Percentiles rank a stretch among this genome's conserved stretches.
These are phyloP conservation scores for Cotesia congregata DNA, from an alignment of 2,888 invertebrate genomes.

Conservation along the genomic window DNA sequence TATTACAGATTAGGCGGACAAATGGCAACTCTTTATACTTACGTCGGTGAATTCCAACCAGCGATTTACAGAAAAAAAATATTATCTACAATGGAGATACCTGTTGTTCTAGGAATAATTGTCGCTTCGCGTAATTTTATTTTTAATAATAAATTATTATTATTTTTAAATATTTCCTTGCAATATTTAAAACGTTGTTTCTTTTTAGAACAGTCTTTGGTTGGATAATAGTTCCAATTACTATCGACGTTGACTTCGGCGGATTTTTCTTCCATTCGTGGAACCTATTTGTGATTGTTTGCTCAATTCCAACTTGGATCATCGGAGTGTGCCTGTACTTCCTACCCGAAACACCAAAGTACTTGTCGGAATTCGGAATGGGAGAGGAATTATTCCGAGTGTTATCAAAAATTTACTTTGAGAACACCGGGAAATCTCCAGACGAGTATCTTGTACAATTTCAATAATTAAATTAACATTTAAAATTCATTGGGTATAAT, in stretches of 20 bases:
- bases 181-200: background rate
- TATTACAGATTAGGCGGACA: conserved; percentile 80
- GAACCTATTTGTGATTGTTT: conserved; percentile 79
- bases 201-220: conserved; percentile 74
- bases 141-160: conserved; percentile 1
- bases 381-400: conserved; percentile 79
- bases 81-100: conserved; percentile 86
- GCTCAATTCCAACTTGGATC: conserved; percentile 78
- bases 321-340: conserved; percentile 77
- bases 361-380: conserved; percentile 82
- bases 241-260: conserved; percentile 82
- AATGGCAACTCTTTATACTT: conserved; percentile 84
- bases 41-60: conserved; percentile 85
- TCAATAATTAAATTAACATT: too few species aligned
- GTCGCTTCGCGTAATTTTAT: conserved; percentile 76
- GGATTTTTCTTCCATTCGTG: conserved; percentile 61
- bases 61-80: conserved; percentile 83
- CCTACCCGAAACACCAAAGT: conserved; percentile 87
- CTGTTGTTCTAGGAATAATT: conserved; percentile 84
- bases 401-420: conserved; percentile 77
- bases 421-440: conserved; percentile 75
- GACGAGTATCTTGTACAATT: conserved; percentile 60
- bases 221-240: conserved; percentile 18
- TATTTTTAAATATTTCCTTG: background rate
- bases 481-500: too few species aligned